Percentiles rank a stretch among this genome's conserved stretches.
phyloP scores from a whole-genome alignment of 2,888 invertebrate species.

The Pseudococcus viburni region DNA sequence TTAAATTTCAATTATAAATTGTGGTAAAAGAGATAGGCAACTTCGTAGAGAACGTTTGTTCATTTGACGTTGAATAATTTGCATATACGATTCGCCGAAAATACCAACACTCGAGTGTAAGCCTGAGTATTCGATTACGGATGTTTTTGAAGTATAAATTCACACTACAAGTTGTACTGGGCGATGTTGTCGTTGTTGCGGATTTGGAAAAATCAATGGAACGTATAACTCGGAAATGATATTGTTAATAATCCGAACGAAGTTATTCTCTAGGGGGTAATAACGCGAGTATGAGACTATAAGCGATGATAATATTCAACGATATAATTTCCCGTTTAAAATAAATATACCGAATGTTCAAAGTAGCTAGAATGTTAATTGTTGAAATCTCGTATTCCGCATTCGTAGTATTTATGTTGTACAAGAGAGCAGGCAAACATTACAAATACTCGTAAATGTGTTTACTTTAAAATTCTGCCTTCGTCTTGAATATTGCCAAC shows the following conservation, averaged over 20 bases:
- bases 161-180: constrained; percentile 1
- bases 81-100: constrained; percentile 51
- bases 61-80: constrained; percentile 54
- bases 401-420: not conserved
- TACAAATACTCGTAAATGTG: not conserved
- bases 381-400: constrained; percentile 29
- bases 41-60: constrained; percentile 11
- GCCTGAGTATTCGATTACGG: not conserved
- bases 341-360: constrained; percentile 18
- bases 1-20: constrained; percentile 52
- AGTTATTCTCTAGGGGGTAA: constrained; percentile 34
- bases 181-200: not conserved
- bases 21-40: constrained; percentile 24
- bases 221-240: constrained; percentile 50
- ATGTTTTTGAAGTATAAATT: constrained; percentile 33
- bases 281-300: constrained; percentile 51
- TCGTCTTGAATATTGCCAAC: not conserved
- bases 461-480: not conserved
- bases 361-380: constrained; percentile 49
- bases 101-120: not conserved
- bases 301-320: constrained; percentile 48
- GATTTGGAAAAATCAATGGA: constrained; percentile 50
- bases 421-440: not conserved
- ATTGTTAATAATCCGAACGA: constrained; percentile 48
- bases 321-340: constrained; percentile 30